Evolutionary conservation across 1,140 invertebrate species (phyloP).

Genomic region (Drosophila novamexicana): DNA sequence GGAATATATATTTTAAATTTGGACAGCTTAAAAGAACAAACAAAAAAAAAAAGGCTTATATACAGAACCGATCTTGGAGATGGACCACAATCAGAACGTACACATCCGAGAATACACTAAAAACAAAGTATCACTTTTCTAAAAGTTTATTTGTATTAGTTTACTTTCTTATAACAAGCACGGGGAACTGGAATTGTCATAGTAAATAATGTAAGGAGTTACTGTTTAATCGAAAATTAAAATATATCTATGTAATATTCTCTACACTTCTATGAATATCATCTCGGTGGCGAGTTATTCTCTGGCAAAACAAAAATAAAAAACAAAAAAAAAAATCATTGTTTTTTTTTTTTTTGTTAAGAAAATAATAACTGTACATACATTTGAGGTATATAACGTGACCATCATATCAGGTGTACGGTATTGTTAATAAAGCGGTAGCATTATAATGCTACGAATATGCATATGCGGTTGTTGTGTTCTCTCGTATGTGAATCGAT

Average conservation of each 20-base stretch:
- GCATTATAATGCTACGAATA: conserved; percentile 27
- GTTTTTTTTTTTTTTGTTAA: conserved; percentile 3
- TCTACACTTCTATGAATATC: conserved; percentile 67
- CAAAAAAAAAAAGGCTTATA: background rate
- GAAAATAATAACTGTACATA: conserved; percentile 52
- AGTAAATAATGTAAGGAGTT: conserved; percentile 48
- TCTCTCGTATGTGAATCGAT: conserved; percentile 11
- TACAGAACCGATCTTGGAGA: conserved; percentile 10
- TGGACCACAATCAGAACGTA: conserved; percentile 13
- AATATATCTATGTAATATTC: conserved; percentile 25
- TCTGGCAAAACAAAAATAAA: conserved; percentile 54
- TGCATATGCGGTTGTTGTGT: background rate
- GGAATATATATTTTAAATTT: conserved; percentile 13
- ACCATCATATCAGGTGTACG: conserved; percentile 45
- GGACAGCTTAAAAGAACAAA: conserved; percentile 21
- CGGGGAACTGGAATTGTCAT: conserved; percentile 61
- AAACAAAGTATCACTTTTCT: conserved; percentile 64
- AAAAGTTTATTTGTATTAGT: conserved; percentile 73
- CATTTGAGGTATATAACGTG: conserved; percentile 53
- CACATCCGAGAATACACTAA: conserved; percentile 28
- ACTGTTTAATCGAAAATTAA: conserved; percentile 53
- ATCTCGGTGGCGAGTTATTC: conserved; percentile 79
- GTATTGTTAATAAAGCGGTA: conserved; percentile 28
- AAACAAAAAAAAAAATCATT: conserved; percentile 8
- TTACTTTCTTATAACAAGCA: conserved; percentile 71